Evolutionary conservation across 2,113 vertebrate species (phyloP), one percentile per base, ranked within the genome.

Genomic region (Hyperopisus bebe): DNA sequence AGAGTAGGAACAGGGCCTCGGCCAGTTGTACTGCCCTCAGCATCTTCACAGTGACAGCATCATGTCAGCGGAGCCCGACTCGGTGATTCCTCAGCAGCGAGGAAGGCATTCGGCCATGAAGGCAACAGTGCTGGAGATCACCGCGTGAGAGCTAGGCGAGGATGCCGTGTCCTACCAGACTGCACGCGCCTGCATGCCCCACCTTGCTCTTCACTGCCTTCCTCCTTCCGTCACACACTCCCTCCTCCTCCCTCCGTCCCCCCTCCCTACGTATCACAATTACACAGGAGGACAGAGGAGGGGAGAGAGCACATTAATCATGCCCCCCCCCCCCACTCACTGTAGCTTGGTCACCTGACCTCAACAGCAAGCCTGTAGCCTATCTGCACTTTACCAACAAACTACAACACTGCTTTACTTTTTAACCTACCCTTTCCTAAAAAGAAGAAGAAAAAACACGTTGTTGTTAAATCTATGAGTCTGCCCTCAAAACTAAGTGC

Each of bases 1-100:
- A 53, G 77, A 95, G 91, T 90, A 94, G 90, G 70, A 93, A 44
- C 50, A 94, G 90, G 84, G 91, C 91, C 90, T 91, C 92, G 89
- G 90, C 85, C 48, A 92, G 89, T 53, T 92, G 91, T 90, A 92
- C 92, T 90, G 92, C 92, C 93, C 92, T 91, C 90, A 91, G 91
- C 95, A 95, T 96, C 92, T 87, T 95, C 91, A 93, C 93, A 94
- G 91, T 91, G 92, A 92, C 84, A 88, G 90, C 91, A 91, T 88
- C 84, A 89, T 90, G 86, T 90, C 90, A 90, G 89, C 24, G 5
- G 88, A 19, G 47, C 27, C 50, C 27, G 87, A 90, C 91, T 90
- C 80, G 39, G 91, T 70, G 62, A 31, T 70, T 70, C 62, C 62
- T 11, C 62, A 31, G 62, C 62, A 10, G 3, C 1, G n/a, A 70